Evolutionary conservation across 1,140 invertebrate species (phyloP), one percentile per base, ranked within the genome.

Genomic region (Lucilia sericata): DNA sequence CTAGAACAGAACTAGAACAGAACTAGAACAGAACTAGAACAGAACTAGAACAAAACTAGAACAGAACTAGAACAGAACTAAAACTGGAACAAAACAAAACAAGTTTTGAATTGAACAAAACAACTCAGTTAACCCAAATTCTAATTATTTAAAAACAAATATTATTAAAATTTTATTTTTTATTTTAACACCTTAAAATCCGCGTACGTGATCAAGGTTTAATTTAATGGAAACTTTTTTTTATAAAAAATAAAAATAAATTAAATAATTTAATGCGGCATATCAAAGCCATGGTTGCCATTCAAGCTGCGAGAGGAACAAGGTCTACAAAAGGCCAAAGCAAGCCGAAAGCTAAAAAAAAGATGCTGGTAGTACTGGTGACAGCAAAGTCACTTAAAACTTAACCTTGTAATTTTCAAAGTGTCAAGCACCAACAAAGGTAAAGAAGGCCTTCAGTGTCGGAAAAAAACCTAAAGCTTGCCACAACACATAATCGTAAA

Each of bases 211-310:
- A 12, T 21, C 65, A 70, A 70, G 65, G 19, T 70, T 21, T 12
- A 70, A 70, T 70, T 19, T 19, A 70, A 70, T 70, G 19, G 65
- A 19, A 7, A 70, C n/a, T 70, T 55, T 55, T 55, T 55, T 12
- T 10, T 55, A 12, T 2, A 55, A 55, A 14, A 17, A 55, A 55
- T 1, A 8, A 17, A 17, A 55, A 55, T 34, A 30, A 25, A 74
- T 34, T 55, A 5, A 55, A 17, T 80, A 47, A 51, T 80, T 80
- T 49, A 49, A 21, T 80, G 76, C 76, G 76, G 76, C 47, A 49
- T 80, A 80, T 80, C 76, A 80, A 80, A 80, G 76, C 76, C 76
- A 49, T 49, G 76, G 76, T 49, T 80, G 42, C 19, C 76, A 80
- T 80, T 51, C 42, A 80, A 80, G 21, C 19, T 47, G 13, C 21